Conservation (phyloP, 2,113 vertebrate species). For the Bettongia penicillata region DNA sequence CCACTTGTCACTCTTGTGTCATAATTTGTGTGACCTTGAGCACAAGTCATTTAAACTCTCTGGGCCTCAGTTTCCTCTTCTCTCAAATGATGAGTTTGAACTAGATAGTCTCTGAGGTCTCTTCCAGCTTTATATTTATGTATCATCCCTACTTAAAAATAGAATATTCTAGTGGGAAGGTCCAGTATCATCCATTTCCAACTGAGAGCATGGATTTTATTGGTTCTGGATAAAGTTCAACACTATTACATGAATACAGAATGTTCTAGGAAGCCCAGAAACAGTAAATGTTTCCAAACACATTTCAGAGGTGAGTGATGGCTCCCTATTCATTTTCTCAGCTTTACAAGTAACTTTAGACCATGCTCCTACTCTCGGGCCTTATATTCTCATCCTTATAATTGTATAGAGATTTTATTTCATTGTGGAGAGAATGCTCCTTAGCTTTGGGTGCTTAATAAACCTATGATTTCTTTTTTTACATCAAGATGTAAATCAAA, state of each 20-base stretch:
- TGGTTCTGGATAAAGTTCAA: constrained; percentile 52
- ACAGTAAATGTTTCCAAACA: constrained; percentile 6
- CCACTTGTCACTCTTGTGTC: background rate
- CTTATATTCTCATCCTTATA: background rate
- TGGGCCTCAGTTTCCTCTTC: background rate
- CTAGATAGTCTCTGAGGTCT: background rate
- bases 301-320: constrained; percentile 51
- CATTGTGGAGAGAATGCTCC: background rate
- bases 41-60: background rate
- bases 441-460: background rate
- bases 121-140: background rate
- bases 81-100: background rate
- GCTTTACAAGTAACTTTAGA: background rate
- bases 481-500: constrained; percentile 22
- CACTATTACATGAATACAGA: background rate
- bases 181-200: constrained; percentile 39
- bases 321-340: constrained; percentile 35
- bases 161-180: constrained; percentile 1
- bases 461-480: background rate
- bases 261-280: constrained; percentile 21
- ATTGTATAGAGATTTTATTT: background rate
- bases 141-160: background rate
- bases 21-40: background rate
- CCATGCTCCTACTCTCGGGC: background rate
- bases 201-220: constrained; percentile 3